These are phyloP conservation scores for Falco concolor DNA, from an alignment of 2,797 vertebrate genomes.

Conservation along the genomic window DNA sequence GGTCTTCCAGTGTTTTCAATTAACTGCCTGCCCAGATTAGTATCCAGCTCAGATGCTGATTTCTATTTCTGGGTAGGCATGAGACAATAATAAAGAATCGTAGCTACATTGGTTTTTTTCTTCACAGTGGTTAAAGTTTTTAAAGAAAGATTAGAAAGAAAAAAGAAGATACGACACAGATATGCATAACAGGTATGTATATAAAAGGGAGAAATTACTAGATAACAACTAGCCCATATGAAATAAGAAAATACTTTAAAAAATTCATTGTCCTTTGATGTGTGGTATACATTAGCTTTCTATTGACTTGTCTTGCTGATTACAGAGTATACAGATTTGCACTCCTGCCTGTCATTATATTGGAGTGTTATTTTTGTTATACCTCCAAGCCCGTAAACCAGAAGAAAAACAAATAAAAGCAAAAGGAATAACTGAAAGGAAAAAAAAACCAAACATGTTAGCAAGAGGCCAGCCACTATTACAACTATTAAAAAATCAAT, in stretches of 20 bases:
- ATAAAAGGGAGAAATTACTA: not conserved
- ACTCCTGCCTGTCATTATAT: not conserved
- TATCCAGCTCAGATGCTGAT: not conserved
- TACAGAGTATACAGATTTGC: not conserved
- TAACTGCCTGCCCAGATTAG: not conserved
- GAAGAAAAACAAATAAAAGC: not conserved
- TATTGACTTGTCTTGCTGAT: not conserved
- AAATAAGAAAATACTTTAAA: not conserved
- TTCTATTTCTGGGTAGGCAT: not conserved
- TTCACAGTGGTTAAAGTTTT: not conserved
- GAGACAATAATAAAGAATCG: not conserved
- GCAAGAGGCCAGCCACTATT: not conserved
- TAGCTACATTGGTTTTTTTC: not conserved
- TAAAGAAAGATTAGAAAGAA: not conserved
- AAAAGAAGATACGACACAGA: not conserved
- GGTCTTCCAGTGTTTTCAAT: not conserved
- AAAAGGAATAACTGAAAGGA: not conserved
- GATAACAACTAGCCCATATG: not conserved
- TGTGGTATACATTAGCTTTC: not conserved
- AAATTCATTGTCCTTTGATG: not conserved
- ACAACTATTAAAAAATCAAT: not conserved
- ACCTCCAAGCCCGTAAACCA: not conserved
- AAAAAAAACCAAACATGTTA: not conserved
- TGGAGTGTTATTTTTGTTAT: not conserved
- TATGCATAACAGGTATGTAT: not conserved